A percentile compares a stretch with the other conserved stretches of the same genome.
Evolutionary conservation across 2,797 vertebrate genomes (phyloP).

Genomic region (Acrossocheilus fasciatus): DNA sequence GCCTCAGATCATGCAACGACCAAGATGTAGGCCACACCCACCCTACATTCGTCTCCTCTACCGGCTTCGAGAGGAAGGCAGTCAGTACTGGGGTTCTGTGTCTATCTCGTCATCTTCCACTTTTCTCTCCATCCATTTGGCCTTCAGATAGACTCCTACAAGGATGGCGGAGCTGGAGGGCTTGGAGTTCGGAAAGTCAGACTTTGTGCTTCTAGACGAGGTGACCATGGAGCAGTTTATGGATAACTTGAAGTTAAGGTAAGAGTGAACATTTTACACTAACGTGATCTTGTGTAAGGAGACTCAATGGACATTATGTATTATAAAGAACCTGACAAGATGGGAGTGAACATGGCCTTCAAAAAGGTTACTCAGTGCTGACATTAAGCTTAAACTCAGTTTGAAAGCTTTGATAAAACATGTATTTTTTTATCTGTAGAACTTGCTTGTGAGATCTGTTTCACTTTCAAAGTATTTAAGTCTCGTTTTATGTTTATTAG

Average conservation of each 20-base stretch:
- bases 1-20: constrained; percentile 59
- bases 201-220: constrained; percentile 93
- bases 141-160: constrained; percentile 7
- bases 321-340: background rate
- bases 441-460: background rate
- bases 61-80: constrained; percentile 42
- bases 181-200: constrained; percentile 89
- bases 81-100: constrained; percentile 67
- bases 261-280: constrained; percentile 50
- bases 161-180: constrained; percentile 90
- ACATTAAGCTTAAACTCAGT: background rate
- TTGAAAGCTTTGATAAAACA: background rate
- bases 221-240: constrained; percentile 94
- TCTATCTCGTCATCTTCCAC: constrained; percentile 61
- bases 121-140: constrained; percentile 51
- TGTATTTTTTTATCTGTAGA: background rate
- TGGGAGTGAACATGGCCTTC: background rate
- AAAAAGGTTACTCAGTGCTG: background rate
- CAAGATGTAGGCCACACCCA: constrained; percentile 70
- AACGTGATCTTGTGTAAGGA: background rate
- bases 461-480: background rate
- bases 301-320: background rate
- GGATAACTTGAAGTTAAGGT: constrained; percentile 92
- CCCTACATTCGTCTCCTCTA: constrained; percentile 53
- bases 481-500: background rate